These are phyloP conservation scores for Eumerus sabulonum DNA, from an alignment of 2,888 invertebrate species.

Conservation along the genomic window DNA sequence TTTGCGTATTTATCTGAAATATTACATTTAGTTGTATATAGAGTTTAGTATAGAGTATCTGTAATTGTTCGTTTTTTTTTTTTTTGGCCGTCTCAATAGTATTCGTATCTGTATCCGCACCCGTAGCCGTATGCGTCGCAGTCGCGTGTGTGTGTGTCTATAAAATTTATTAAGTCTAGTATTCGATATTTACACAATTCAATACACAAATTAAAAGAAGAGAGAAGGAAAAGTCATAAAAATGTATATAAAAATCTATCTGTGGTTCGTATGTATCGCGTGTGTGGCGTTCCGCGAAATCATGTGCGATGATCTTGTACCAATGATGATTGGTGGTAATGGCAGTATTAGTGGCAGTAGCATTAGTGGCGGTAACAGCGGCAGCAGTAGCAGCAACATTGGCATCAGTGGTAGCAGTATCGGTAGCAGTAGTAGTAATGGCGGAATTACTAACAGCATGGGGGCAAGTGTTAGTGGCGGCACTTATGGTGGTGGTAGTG, in stretches of 20 bases:
- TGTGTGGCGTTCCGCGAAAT: slow-evolving; percentile 64
- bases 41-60: slow-evolving; percentile 17
- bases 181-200: slow-evolving; percentile 50
- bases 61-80: slow-evolving; percentile 26
- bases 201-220: slow-evolving; percentile 17
- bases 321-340: slow-evolving; percentile 66
- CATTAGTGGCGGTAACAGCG: slow-evolving; percentile 47
- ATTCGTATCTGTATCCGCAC: slow-evolving; percentile 50
- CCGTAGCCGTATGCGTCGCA: slow-evolving; percentile 10
- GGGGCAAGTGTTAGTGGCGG: slow-evolving; percentile 70
- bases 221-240: slow-evolving; percentile 6
- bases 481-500: slow-evolving; percentile 66
- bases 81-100: slow-evolving; percentile 10
- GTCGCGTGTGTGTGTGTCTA: too few relatives aligned
- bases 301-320: slow-evolving; percentile 65
- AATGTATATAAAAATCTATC: slow-evolving; percentile 69
- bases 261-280: slow-evolving; percentile 65
- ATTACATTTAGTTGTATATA: slow-evolving; percentile 41
- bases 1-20: slow-evolving; percentile 32
- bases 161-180: background rate
- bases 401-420: slow-evolving; percentile 55
- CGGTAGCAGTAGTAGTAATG: slow-evolving; percentile 67
- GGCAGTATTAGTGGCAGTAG: slow-evolving; percentile 61
- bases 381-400: slow-evolving; percentile 49
- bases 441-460: slow-evolving; percentile 70